These are phyloP conservation scores for Mormyrops attenuatus DNA, from an alignment of 2,797 vertebrate species.

Conservation along the genomic window DNA sequence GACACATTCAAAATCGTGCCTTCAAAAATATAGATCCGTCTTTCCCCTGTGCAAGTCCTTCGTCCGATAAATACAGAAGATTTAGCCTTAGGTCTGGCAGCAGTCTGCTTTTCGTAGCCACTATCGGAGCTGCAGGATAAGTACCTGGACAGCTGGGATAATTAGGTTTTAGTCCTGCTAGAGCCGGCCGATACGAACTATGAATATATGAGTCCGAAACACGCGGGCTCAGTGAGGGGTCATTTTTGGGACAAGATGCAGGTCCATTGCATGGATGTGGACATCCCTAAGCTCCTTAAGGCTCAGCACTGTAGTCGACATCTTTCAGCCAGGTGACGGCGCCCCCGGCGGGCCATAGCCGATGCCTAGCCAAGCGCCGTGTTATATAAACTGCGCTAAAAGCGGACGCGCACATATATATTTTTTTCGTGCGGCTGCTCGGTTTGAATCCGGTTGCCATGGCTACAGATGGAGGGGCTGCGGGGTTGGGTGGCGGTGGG, in stretches of 20 bases:
- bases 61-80: not conserved
- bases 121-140: not conserved
- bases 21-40: not conserved
- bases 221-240: not conserved
- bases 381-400: not conserved
- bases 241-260: not conserved
- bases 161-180: not conserved
- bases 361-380: not conserved
- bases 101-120: not conserved
- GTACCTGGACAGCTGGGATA: not conserved
- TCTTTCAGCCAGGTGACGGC: not conserved
- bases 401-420: not conserved
- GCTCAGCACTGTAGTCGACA: not conserved
- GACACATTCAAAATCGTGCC: not conserved
- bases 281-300: not conserved
- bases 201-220: not conserved
- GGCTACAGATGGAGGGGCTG: slow-evolving; percentile 12
- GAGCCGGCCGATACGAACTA: not conserved
- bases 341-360: not conserved
- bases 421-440: not conserved
- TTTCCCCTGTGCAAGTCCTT: not conserved
- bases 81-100: not conserved
- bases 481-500: slow-evolving; percentile 22
- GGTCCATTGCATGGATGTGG: not conserved
- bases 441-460: slow-evolving; percentile 22